Base-by-base conservation (phyloP, 2,888 invertebrate genomes). In the Bellardia pandia region DNA sequence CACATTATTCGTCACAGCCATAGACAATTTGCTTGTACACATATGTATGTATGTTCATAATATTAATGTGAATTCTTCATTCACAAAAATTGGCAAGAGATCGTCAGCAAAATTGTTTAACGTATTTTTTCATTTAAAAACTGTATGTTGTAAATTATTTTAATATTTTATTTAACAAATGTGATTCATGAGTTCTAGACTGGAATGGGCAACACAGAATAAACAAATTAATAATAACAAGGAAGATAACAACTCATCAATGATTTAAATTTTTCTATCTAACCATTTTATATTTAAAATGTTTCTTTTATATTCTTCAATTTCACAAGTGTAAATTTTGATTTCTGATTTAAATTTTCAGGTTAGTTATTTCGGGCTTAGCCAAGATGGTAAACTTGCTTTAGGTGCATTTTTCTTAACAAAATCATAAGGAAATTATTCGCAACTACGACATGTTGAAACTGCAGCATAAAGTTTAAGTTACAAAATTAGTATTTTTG, bases 1-100 rank as follows among this genome's bases (percentile, higher is more conserved):
- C 48, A 68, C 69, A 45, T 71, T 53, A 51, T 51, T 51, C 51
- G 51, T 51, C n/a, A 51, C 51, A 51, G 13, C 14, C 14, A 14
- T 51, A 51, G 6, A 51, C 4, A 51, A 51, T 51, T 51, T 51
- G n/a, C 51, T 13, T 51, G 14, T 51, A 51, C 14, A 51, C n/a
- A 51, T 3, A 51, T 1, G 1, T 23, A 23, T 23, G 23, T 23
- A 23, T 51, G 51, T 51, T n/a, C n/a, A 51, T 51, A 3, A 51
- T 51, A n/a, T 3, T 14, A 4, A 13, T 51, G n/a, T 51, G 51
- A 51, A 23, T 23, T 23, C 51, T 51, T 51, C 51, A 51, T 51
- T 51, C 51, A 51, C 14, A 51, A 14, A 51, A n/a, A 51, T 45
- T 51, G 14, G 5, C 14, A n/a, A 48, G 5, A n/a, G 3, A 51